Conservation (phyloP, 2,797 vertebrate genomes). For the Epinephelus awoara region DNA sequence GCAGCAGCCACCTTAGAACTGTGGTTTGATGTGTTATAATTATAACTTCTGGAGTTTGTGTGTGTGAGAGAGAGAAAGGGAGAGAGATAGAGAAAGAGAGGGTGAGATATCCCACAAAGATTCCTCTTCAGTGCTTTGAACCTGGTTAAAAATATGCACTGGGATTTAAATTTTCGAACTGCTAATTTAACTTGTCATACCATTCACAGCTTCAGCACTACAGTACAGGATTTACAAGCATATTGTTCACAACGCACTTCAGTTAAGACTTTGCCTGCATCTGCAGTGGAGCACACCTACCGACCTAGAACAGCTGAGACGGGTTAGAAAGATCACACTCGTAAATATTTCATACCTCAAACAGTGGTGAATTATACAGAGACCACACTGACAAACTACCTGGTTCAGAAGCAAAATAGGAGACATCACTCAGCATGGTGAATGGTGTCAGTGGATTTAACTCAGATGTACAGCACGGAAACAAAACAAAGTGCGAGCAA, state of each 20-base stretch:
- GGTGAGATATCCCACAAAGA: conserved; percentile 41
- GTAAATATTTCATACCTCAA: conserved; percentile 72
- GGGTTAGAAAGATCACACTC: conserved; percentile 48
- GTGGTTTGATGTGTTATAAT: conserved; percentile 52
- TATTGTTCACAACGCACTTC: neutral
- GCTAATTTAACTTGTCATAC: conserved; percentile 57
- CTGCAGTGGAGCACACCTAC: conserved; percentile 43
- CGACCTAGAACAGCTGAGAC: conserved; percentile 31
- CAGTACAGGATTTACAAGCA: conserved; percentile 11
- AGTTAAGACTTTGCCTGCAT: neutral
- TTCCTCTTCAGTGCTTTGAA: conserved; percentile 28
- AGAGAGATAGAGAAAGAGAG: conserved; percentile 4
- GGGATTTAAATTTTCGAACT: conserved; percentile 51
- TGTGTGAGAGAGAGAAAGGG: neutral
- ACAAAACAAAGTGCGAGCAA: neutral
- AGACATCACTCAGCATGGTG: neutral
- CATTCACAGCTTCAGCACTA: conserved; percentile 12
- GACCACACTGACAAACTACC: conserved; percentile 24
- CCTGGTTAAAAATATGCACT: conserved; percentile 62
- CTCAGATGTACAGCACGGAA: neutral
- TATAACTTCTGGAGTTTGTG: conserved; percentile 42
- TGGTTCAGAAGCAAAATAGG: conserved; percentile 38
- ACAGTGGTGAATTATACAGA: conserved; percentile 64
- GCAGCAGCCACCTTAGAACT: conserved; percentile 35
- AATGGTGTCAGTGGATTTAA: conserved; percentile 19